phyloP scores from a whole-genome alignment of 2,888 invertebrate genomes.

The Tipula confusa region DNA sequence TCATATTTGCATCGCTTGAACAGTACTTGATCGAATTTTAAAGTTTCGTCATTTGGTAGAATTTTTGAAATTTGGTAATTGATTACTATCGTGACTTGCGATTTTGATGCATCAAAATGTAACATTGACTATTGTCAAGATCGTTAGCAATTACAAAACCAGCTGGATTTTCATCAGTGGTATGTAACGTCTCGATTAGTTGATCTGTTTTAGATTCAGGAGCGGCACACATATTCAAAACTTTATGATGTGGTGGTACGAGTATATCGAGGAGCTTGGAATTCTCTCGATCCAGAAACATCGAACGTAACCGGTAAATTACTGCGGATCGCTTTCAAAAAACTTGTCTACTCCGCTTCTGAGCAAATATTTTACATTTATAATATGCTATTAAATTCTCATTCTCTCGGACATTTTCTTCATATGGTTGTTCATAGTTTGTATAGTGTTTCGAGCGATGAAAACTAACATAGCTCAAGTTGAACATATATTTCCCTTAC shows the following conservation, averaged over 20 bases:
- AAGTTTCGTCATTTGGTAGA: constrained; percentile 40
- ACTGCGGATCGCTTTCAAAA: constrained; percentile 67
- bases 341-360: constrained; percentile 77
- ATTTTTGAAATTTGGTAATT: constrained; percentile 67
- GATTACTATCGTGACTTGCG: constrained; percentile 92
- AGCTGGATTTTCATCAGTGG: constrained; percentile 67
- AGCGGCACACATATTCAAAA: constrained; percentile 98
- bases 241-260: constrained; percentile 86
- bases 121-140: constrained; percentile 91
- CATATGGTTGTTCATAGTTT: constrained; percentile 62
- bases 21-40: constrained; percentile 90
- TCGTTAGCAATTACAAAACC: constrained; percentile 98
- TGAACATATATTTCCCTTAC: no score
- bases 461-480: no score
- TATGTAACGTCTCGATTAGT: constrained; percentile 89
- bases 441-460: no score
- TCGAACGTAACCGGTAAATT: constrained; percentile 94
- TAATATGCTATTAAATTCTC: constrained; percentile 79
- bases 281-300: constrained; percentile 85
- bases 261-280: constrained; percentile 75
- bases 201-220: constrained; percentile 99
- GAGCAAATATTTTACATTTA: constrained; percentile 73
- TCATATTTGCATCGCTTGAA: constrained; percentile 92
- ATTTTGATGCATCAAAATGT: constrained; percentile 98
- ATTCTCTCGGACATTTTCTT: constrained; percentile 78